phyloP scores from a whole-genome alignment of 2,888 invertebrate species.

The Teleiodes luculella region DNA sequence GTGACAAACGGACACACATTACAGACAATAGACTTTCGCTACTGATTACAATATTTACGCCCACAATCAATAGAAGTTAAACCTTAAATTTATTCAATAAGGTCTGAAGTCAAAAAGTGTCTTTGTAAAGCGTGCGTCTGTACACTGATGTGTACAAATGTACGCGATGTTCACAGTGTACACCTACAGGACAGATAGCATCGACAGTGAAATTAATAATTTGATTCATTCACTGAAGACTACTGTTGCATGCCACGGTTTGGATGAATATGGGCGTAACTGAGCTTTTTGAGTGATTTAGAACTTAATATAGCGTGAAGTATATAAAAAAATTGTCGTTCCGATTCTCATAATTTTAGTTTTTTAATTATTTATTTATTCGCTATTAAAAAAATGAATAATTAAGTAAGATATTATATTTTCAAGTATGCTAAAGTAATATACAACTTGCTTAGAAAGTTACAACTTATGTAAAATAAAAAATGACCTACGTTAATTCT shows the following conservation, averaged over 20 bases:
- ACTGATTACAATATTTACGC: constrained; percentile 11
- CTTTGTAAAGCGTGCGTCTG: not conserved
- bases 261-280: constrained; percentile 7
- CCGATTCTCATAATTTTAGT: no score
- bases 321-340: no score
- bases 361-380: no score
- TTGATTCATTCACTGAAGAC: constrained; percentile 24
- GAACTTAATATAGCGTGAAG: no score
- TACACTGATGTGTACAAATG: constrained; percentile 6
- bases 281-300: not conserved
- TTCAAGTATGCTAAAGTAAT: no score
- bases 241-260: constrained; percentile 14
- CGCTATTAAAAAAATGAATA: no score
- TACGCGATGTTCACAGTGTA: constrained; percentile 12
- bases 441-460: no score
- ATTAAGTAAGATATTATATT: no score
- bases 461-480: no score
- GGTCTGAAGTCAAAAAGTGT: not conserved
- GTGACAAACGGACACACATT: constrained; percentile 28
- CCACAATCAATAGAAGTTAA: no score
- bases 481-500: no score
- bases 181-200: constrained; percentile 44
- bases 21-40: constrained; percentile 41
- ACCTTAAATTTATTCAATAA: not conserved
- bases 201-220: constrained; percentile 46